These are phyloP conservation scores for Meleagris gallopavo DNA, from an alignment of 2,113 vertebrate genomes.

Conservation along the genomic window DNA sequence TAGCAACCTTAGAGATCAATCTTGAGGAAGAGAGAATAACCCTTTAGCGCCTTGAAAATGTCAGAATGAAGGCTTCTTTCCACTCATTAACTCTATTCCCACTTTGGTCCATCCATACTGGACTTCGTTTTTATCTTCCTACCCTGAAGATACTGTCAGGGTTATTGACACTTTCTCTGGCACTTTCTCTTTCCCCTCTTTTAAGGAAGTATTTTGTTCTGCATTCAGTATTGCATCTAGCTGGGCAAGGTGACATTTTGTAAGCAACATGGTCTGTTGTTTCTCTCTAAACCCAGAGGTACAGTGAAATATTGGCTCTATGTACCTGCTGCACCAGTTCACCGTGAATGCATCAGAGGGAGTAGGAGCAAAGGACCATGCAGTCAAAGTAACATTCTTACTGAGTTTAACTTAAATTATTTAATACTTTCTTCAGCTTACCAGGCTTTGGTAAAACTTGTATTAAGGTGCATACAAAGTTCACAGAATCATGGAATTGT, in stretches of 20 bases:
- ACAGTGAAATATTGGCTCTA: not conserved
- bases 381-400: not conserved
- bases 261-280: not conserved
- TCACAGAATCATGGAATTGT: too few relatives aligned
- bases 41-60: not conserved
- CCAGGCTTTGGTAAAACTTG: not conserved
- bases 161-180: not conserved
- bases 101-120: not conserved
- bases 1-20: not conserved
- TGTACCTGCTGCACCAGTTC: not conserved
- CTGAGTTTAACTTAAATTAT: not conserved
- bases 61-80: not conserved
- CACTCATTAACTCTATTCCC: not conserved
- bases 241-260: not conserved
- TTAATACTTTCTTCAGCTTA: not conserved
- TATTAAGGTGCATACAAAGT: too few relatives aligned
- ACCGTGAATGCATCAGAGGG: not conserved
- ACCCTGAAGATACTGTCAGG: not conserved
- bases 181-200: not conserved
- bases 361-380: not conserved
- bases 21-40: not conserved
- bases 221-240: not conserved
- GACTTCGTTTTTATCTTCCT: not conserved
- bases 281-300: not conserved
- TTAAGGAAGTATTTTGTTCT: not conserved